These are phyloP conservation scores for Charanyca ferruginea DNA, from an alignment of 2,888 invertebrate genomes.

Conservation along the genomic window DNA sequence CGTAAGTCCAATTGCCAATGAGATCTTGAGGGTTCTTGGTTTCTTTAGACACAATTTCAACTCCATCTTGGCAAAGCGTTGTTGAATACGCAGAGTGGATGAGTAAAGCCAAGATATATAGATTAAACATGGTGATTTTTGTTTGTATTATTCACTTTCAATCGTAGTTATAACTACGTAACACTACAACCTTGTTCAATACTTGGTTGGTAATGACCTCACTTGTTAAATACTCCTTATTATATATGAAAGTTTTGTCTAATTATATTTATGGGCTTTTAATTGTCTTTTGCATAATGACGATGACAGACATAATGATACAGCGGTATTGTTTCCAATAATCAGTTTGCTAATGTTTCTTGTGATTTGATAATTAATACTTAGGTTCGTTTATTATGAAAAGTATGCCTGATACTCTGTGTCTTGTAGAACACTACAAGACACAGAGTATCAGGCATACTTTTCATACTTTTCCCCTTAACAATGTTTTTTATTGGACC, in stretches of 20 bases:
- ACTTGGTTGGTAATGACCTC: not conserved
- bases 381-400: not conserved
- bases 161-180: not conserved
- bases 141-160: too few species aligned
- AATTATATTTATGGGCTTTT: not conserved
- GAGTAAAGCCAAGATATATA: conserved; percentile 29
- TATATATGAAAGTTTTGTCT: not conserved
- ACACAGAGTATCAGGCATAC: not conserved
- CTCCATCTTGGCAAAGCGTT: conserved; percentile 40
- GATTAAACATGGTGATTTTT: conserved; percentile 25
- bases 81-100: conserved; percentile 14
- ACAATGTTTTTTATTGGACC: too few species aligned
- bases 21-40: conserved; percentile 31
- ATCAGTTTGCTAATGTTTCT: not conserved
- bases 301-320: not conserved
- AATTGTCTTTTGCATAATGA: conserved; percentile 9
- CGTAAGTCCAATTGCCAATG: conserved; percentile 54
- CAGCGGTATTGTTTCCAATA: not conserved
- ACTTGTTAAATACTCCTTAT: not conserved
- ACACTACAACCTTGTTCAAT: not conserved
- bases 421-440: not conserved
- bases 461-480: not conserved
- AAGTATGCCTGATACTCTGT: not conserved
- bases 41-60: conserved; percentile 28
- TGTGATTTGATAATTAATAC: conserved; percentile 1